A percentile compares a stretch with the other conserved stretches of the same genome.
Evolutionary conservation across 2,797 vertebrate species (phyloP).

Genomic region (Tokudaia tokunoshimensis): DNA sequence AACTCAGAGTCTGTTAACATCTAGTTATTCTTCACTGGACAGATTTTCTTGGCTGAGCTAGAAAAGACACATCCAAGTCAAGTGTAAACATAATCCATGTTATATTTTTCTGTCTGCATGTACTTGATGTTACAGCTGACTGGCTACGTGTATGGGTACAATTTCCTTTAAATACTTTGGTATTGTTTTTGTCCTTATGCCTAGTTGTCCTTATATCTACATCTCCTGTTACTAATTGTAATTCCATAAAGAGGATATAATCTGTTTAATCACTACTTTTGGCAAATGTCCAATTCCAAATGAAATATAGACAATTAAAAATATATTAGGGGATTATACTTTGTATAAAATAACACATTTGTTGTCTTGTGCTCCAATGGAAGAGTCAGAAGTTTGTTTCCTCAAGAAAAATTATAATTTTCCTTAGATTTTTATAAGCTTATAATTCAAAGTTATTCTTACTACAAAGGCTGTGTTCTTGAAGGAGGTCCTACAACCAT

Average conservation of each 20-base stretch:
- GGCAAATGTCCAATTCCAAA: slow-evolving; percentile 28
- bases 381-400: slow-evolving; percentile 20
- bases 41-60: not conserved
- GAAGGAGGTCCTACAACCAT: not conserved
- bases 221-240: not conserved
- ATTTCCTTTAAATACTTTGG: not conserved
- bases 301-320: slow-evolving; percentile 54
- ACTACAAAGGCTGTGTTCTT: not conserved
- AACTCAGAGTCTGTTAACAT: not conserved
- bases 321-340: not conserved
- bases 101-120: not conserved
- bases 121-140: not conserved
- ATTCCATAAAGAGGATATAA: slow-evolving; percentile 35
- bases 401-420: not conserved
- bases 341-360: slow-evolving; percentile 43
- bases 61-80: not conserved
- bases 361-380: not conserved
- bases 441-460: not conserved
- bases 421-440: slow-evolving; percentile 26
- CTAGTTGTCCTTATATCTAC: not conserved
- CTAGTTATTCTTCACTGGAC: not conserved
- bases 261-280: not conserved
- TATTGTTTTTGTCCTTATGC: slow-evolving; percentile 32
- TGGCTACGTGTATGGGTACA: not conserved
- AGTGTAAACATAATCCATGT: not conserved